Conservation (phyloP, 2,888 invertebrate genomes). For the Ditula angustiorana region DNA sequence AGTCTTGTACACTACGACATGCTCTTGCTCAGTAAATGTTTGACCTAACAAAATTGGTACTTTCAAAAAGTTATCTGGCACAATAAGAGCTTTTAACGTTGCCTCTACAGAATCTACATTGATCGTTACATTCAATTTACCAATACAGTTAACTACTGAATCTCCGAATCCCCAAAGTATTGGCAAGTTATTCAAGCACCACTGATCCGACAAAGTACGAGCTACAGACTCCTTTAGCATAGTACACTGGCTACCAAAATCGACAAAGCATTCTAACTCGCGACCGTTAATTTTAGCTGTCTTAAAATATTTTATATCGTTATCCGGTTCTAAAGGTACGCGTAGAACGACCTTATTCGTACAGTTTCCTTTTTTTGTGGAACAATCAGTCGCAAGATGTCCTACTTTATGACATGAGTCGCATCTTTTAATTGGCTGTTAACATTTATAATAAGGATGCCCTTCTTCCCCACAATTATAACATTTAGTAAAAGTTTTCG, state of each 20-base stretch:
- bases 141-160: no score
- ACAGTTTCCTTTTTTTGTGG: background rate
- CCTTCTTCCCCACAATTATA: background rate
- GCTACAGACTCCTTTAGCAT: conserved; percentile 11
- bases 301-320: conserved; percentile 11
- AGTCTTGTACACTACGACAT: no score
- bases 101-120: no score
- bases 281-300: conserved; percentile 7
- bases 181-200: no score
- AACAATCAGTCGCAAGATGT: background rate
- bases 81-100: no score
- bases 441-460: background rate
- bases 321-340: conserved; percentile 2
- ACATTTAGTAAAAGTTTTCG: background rate
- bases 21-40: no score
- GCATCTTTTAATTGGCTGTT: background rate
- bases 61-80: no score
- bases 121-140: no score
- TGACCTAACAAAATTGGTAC: no score
- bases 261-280: conserved; percentile 12
- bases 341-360: background rate
- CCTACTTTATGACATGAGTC: background rate
- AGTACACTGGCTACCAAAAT: conserved; percentile 19
- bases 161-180: no score
- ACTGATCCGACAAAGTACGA: no score